Percentiles rank a stretch among this genome's conserved stretches.
These are phyloP conservation scores for Cynodonichthys magdalenae DNA, from an alignment of 2,797 vertebrate genomes.

Conservation along the genomic window DNA sequence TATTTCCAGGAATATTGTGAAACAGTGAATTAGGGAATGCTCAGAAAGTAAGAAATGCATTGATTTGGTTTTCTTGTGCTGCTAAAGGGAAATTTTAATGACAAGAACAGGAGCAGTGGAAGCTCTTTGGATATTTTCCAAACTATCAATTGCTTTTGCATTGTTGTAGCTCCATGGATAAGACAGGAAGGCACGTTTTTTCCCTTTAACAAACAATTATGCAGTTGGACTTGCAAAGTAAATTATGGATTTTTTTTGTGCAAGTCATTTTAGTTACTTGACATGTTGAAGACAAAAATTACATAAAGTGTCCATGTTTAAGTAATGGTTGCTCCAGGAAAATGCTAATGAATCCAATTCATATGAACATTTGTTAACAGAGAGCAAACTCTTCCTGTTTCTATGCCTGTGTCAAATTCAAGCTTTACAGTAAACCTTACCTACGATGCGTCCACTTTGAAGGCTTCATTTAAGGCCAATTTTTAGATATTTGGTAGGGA, in stretches of 20 bases:
- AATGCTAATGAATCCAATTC: too few species aligned
- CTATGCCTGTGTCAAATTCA: not conserved
- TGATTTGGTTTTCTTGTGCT: conserved; percentile 37
- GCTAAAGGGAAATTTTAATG: conserved; percentile 59
- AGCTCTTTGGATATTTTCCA: conserved; percentile 74
- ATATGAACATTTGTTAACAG: too few species aligned
- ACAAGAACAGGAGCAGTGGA: conserved; percentile 58
- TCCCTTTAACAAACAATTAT: too few species aligned
- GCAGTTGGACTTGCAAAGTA: too few species aligned
- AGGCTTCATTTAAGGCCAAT: not conserved
- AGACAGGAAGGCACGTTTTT: too few species aligned
- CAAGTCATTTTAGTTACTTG: too few species aligned
- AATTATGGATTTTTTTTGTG: too few species aligned
- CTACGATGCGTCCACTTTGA: not conserved
- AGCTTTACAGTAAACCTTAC: not conserved
- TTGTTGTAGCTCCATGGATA: conserved; percentile 33
- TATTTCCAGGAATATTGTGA: conserved; percentile 63
- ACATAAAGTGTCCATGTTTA: too few species aligned
- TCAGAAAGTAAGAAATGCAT: conserved; percentile 20
- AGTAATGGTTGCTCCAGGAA: too few species aligned
- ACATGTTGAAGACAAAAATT: too few species aligned
- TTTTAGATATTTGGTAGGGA: not conserved
- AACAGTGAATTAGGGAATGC: conserved; percentile 23
- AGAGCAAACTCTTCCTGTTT: too few species aligned
- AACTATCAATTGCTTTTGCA: conserved; percentile 42